phyloP scores from a whole-genome alignment of 2,797 vertebrate species.

The Arctocebus calabarensis region DNA sequence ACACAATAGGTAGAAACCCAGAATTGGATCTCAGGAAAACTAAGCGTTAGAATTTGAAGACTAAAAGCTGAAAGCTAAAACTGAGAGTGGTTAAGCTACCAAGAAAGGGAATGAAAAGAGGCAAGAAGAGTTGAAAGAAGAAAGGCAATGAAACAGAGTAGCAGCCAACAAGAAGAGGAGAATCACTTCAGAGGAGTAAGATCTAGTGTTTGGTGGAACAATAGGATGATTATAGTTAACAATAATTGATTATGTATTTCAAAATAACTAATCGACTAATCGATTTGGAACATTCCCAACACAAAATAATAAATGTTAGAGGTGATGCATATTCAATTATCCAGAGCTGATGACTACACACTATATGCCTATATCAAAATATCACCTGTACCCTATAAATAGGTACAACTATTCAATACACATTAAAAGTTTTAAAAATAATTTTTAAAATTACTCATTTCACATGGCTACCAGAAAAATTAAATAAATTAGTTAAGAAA shows the following conservation, averaged over 20 bases:
- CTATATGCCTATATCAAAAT: not conserved
- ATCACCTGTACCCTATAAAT: not conserved
- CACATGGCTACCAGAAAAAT: not conserved
- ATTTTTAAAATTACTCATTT: not conserved
- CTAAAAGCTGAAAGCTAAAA: conserved; percentile 19
- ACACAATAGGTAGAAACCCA: not conserved
- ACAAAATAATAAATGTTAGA: not conserved
- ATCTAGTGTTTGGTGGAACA: not conserved
- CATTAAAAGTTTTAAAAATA: not conserved
- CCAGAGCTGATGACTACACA: not conserved
- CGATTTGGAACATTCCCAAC: not conserved
- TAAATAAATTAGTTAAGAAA: not conserved
- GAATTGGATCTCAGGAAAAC: not conserved
- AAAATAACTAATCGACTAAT: not conserved
- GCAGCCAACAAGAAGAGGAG: not conserved
- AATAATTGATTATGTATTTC: not conserved
- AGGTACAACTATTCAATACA: not conserved
- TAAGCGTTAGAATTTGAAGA: conserved; percentile 9
- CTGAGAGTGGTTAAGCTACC: not conserved
- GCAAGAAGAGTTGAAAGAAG: not conserved
- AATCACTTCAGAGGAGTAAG: not conserved
- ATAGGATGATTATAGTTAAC: not conserved
- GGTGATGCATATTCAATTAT: not conserved
- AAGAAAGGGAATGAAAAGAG: not conserved
- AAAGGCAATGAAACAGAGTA: conserved; percentile 47